Percentiles rank a stretch among this genome's conserved stretches.
phyloP scores from a whole-genome alignment of 2,888 invertebrate genomes.

The Chironomus tentans region DNA sequence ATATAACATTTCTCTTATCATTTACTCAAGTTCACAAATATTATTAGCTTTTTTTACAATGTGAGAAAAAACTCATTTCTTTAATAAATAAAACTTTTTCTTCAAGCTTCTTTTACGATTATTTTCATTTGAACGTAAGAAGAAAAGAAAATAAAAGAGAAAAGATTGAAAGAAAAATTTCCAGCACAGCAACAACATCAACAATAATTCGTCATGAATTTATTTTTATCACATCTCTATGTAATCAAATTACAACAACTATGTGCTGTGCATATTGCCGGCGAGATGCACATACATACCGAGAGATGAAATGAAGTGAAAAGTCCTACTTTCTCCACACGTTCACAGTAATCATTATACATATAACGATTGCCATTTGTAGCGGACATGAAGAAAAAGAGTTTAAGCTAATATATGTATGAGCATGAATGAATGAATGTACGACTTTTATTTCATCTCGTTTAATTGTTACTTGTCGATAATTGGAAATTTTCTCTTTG shows the following conservation, averaged over 20 bases:
- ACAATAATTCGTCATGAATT: not conserved
- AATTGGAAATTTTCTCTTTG: not conserved
- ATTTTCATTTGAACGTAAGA: not conserved
- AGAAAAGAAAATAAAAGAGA: too few species aligned
- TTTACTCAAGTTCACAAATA: too few species aligned
- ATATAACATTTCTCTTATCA: too few species aligned
- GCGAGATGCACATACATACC: not conserved
- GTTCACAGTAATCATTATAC: not conserved
- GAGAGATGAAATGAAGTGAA: not conserved
- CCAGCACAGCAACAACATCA: too few species aligned
- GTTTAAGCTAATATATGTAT: not conserved
- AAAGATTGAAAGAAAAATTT: too few species aligned
- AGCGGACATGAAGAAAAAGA: not conserved
- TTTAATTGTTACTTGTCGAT: not conserved
- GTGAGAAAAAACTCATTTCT: too few species aligned
- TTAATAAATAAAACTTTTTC: too few species aligned
- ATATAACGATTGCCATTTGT: not conserved
- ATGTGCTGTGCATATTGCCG: not conserved
- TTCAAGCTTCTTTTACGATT: not conserved
- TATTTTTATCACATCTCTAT: constrained; percentile 1
- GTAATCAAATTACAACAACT: not conserved
- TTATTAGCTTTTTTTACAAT: too few species aligned
- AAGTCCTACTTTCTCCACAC: constrained; percentile 25
- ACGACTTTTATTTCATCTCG: not conserved
- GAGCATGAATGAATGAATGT: not conserved